Conservation (phyloP, 2,113 vertebrate species). For the Perccottus glenii region DNA sequence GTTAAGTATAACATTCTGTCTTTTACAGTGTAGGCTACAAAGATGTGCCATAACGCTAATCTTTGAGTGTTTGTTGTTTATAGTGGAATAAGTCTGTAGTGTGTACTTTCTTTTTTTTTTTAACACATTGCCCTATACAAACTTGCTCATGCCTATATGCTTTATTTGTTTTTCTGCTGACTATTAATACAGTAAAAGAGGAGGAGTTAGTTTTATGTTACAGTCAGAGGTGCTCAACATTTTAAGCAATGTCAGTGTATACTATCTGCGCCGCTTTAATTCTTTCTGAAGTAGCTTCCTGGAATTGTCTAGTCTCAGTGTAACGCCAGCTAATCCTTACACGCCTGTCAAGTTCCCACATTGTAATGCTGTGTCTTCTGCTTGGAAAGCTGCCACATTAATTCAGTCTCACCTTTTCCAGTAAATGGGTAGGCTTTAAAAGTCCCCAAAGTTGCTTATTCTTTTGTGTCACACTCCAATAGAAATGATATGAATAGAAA, state of each 20-base stretch:
- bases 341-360: constrained; percentile 52
- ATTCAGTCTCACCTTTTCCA: constrained; percentile 61
- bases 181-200: background rate
- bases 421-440: constrained; percentile 51
- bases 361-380: constrained; percentile 47
- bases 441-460: constrained; percentile 35
- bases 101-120: too few species aligned
- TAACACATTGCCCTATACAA: too few species aligned
- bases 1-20: too few species aligned
- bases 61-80: too few species aligned
- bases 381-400: constrained; percentile 61
- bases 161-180: too few species aligned
- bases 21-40: too few species aligned
- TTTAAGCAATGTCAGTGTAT: constrained; percentile 27
- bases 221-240: constrained; percentile 26
- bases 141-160: too few species aligned
- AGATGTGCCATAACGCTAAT: too few species aligned
- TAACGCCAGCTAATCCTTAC: constrained; percentile 59
- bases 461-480: constrained; percentile 51
- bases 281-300: constrained; percentile 50
- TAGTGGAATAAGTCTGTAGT: too few species aligned
- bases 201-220: background rate
- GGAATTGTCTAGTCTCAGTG: constrained; percentile 32
- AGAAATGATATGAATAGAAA: constrained; percentile 52
- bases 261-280: constrained; percentile 42